A percentile compares a stretch with the other conserved stretches of the same genome.
Evolutionary conservation across 2,888 invertebrate genomes (phyloP).

Genomic region (Parnassius glacialis): DNA sequence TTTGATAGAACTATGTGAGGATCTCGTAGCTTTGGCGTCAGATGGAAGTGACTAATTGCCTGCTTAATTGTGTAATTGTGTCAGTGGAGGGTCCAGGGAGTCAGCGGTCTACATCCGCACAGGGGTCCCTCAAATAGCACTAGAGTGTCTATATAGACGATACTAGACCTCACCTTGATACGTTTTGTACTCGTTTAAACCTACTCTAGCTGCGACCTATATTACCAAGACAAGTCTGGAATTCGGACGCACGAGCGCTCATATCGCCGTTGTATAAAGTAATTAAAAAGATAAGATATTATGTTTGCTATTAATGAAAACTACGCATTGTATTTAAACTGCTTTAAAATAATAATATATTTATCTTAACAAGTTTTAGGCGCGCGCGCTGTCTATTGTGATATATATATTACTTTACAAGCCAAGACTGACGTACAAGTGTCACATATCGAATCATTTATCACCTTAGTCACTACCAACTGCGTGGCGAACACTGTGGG

Average conservation of each 20-base stretch:
- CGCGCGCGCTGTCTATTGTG: conserved; percentile 13
- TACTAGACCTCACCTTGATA: not conserved
- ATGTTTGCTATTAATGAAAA: conserved; percentile 14
- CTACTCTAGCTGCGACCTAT: conserved; percentile 12
- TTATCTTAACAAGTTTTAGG: conserved; percentile 4
- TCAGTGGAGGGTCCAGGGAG: conserved; percentile 17
- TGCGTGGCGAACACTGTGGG: conserved; percentile 5
- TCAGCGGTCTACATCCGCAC: conserved; percentile 14
- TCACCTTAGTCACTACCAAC: not conserved
- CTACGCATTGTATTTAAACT: conserved; percentile 20
- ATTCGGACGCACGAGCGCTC: conserved; percentile 7
- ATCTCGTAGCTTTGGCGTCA: conserved; percentile 15
- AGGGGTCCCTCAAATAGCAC: conserved; percentile 6
- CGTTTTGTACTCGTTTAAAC: not conserved
- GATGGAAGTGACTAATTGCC: conserved; percentile 31
- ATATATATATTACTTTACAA: conserved; percentile 17
- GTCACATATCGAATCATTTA: conserved; percentile 9
- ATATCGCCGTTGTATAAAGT: conserved; percentile 14
- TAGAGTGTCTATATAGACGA: not conserved
- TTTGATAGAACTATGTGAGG: not conserved
- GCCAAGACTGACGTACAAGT: conserved; percentile 28
- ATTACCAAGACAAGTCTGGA: conserved; percentile 11
- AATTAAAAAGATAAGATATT: conserved; percentile 24
- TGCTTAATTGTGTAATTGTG: conserved; percentile 27
- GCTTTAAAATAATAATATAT: conserved; percentile 5